Evolutionary conservation across 1,140 invertebrate species (phyloP).

Genomic region (Andrena cerasifolii): DNA sequence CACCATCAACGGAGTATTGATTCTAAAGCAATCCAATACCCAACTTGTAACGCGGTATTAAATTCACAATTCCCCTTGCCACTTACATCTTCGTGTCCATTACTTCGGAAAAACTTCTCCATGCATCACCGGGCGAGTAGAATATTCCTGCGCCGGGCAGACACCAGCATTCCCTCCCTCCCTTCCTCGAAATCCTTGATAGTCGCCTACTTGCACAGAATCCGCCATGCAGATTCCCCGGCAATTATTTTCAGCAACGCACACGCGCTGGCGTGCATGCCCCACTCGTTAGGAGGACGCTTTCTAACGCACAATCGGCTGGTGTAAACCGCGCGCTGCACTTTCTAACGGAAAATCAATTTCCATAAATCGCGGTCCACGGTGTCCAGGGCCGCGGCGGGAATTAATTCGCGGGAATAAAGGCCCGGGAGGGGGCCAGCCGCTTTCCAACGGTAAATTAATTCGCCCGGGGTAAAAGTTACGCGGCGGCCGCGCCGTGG

Average conservation of each 20-base stretch:
- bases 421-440: not conserved
- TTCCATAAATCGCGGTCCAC: conserved; percentile 25
- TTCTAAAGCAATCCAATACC: too few species aligned
- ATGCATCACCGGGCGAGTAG: too few species aligned
- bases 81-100: too few species aligned
- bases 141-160: too few species aligned
- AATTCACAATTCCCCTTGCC: too few species aligned
- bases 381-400: not conserved
- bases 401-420: conserved; percentile 27
- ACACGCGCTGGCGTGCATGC: too few species aligned
- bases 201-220: not conserved
- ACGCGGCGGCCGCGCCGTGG: conserved; percentile 17
- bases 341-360: conserved; percentile 16
- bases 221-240: not conserved
- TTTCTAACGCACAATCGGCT: not conserved
- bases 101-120: too few species aligned
- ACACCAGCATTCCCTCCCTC: too few species aligned
- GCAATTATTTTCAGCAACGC: not conserved
- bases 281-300: not conserved
- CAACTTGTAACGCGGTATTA: too few species aligned
- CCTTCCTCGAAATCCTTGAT: not conserved
- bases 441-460: conserved; percentile 33
- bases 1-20: too few species aligned
- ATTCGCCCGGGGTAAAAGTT: conserved; percentile 26
- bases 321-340: not conserved